Conservation (phyloP, 2,888 invertebrate genomes). For the Agrochola macilenta region DNA sequence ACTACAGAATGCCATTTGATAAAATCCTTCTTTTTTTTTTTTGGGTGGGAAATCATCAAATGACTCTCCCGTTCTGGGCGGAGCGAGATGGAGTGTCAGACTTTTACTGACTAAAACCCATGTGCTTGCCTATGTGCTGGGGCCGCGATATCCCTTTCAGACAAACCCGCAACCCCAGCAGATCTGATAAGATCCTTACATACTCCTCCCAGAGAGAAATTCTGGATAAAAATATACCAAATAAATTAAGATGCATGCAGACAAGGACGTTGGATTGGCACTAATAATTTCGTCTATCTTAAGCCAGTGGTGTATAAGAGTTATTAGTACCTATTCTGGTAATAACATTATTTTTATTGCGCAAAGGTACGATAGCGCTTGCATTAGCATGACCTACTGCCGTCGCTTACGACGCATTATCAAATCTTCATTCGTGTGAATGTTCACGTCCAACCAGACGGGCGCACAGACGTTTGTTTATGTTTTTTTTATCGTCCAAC, state of each 20-base stretch:
- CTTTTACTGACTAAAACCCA: too few species aligned
- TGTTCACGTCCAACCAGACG: slow-evolving; percentile 61
- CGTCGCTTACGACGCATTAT: slow-evolving; percentile 45
- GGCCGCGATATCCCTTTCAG: too few species aligned
- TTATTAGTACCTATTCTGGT: slow-evolving; percentile 10
- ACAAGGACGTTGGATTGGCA: neutral
- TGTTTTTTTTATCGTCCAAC: slow-evolving; percentile 71
- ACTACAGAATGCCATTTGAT: neutral
- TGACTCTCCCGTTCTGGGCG: too few species aligned
- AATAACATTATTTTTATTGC: slow-evolving; percentile 36
- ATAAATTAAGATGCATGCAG: neutral
- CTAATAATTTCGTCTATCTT: slow-evolving; percentile 3
- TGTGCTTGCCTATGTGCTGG: too few species aligned
- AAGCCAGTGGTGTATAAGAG: neutral
- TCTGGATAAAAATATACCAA: neutral
- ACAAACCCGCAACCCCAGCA: too few species aligned
- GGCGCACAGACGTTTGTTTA: slow-evolving; percentile 69
- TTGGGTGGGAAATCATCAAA: too few species aligned
- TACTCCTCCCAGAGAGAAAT: neutral
- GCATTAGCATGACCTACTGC: slow-evolving; percentile 61
- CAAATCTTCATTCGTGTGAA: slow-evolving; percentile 46
- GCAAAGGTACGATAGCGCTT: slow-evolving; percentile 42
- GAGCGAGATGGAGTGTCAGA: too few species aligned
- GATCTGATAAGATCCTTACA: too few species aligned
- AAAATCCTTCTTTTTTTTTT: too few species aligned